Base-by-base conservation (phyloP, 2,113 vertebrate species). In the Xiphophorus hellerii region DNA sequence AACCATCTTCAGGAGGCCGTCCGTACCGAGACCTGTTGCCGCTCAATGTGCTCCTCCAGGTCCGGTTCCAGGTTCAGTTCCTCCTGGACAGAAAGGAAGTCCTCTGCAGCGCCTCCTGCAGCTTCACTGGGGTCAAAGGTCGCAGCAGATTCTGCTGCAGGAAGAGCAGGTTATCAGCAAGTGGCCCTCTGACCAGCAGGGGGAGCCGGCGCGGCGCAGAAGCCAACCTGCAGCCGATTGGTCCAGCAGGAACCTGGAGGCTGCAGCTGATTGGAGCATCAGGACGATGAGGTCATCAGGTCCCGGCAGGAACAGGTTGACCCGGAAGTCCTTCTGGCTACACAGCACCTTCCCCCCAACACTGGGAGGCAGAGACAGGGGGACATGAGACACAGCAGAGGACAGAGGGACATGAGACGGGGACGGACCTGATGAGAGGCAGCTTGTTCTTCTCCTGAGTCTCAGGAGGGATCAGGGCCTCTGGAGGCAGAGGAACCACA, bases 311-410 rank as follows among this genome's bases (percentile, higher is more conserved):
- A 90, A 96, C 0, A 93, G 90, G 79, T 97, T 97, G 80, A 99
- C 96, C 62, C 95, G 90, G 75, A 97, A 99, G 83, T 99, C 97
- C 88, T 94, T 95, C 77, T 94, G 93, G 92, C 97, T 97, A 66
- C 94, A 96, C 27, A 97, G 76, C 7, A 96, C 17, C 86, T 99
- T 97, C 0, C 96, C 96, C 28, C 93, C 95, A 22, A 82, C 31
- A 91, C 97, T 98, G 88, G 65, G 27, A 30, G 10, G 83, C 11
- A 7, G 2, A 86, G 1, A 70, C 28, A 58, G 25, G 35, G 35
- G 10, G 35, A 37, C 5, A 22, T 7, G 9, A 33, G 17, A 1
- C 25, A 58, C 17, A n/a, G 22, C 51, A n/a, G 51, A 58, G 51
- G 7, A 10, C 17, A 20, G 5, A 1, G 44, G 17, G 35, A 37